These are phyloP conservation scores for Drymodes brunneopygia DNA, from an alignment of 2,113 vertebrate species.

Conservation along the genomic window DNA sequence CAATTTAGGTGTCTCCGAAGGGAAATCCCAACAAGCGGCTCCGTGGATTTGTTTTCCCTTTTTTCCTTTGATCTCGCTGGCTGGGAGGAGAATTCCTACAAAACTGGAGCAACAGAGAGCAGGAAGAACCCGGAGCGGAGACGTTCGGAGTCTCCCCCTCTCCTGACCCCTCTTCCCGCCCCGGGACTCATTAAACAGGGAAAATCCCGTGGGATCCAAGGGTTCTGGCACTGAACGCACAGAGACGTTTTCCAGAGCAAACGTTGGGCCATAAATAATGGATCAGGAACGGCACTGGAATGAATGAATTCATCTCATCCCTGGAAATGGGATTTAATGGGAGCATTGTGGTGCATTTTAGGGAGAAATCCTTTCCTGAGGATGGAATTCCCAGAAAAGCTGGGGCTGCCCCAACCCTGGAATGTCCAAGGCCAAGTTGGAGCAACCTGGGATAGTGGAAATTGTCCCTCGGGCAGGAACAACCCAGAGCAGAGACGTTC, in stretches of 20 bases:
- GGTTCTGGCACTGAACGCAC: not conserved
- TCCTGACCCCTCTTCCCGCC: not conserved
- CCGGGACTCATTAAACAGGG: not conserved
- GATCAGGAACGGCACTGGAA: not conserved
- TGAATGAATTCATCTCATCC: not conserved
- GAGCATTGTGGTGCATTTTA: not conserved
- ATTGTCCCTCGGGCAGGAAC: not conserved
- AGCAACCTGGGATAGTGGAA: no score
- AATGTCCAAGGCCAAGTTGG: no score
- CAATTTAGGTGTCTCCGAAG: constrained; percentile 34
- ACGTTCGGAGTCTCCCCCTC: not conserved
- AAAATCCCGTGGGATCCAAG: not conserved
- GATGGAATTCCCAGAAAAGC: not conserved
- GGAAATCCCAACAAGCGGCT: constrained; percentile 21
- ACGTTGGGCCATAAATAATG: not conserved
- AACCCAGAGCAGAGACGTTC: fast-evolving
- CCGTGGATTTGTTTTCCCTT: not conserved
- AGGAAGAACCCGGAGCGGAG: not conserved
- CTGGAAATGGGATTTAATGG: not conserved
- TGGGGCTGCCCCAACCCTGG: no score
- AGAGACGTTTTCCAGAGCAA: not conserved
- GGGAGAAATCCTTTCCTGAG: not conserved
- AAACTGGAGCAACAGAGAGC: not conserved
- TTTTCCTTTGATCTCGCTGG: not conserved
- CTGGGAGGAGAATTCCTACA: not conserved